Evolutionary conservation across 2,888 invertebrate genomes (phyloP).

Genomic region (Vannuccia rotundouncinata): DNA sequence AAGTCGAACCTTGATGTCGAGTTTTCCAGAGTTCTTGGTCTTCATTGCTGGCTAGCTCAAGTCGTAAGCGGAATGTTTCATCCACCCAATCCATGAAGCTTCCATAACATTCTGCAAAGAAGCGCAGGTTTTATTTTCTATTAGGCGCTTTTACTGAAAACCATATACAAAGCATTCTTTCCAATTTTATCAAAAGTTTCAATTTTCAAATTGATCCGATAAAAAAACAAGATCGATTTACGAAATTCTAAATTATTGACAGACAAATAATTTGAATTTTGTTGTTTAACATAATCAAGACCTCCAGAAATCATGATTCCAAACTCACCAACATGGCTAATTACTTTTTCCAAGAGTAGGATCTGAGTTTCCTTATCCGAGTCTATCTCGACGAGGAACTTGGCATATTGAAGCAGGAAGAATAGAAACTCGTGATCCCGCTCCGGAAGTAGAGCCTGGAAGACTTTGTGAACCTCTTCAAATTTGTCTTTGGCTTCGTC

Average conservation of each 20-base stretch:
- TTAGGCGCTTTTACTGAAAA: too few relatives aligned
- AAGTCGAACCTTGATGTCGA: background rate
- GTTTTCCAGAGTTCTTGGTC: background rate
- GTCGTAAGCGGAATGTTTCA: background rate
- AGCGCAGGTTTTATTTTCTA: too few relatives aligned
- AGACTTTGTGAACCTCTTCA: background rate
- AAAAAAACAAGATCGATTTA: too few relatives aligned
- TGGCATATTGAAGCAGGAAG: constrained; percentile 1
- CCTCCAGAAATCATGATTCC: too few relatives aligned
- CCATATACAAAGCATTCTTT: too few relatives aligned
- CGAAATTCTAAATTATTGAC: too few relatives aligned
- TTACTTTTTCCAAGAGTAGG: background rate
- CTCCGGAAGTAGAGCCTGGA: background rate
- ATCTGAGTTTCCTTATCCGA: background rate
- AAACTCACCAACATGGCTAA: background rate
- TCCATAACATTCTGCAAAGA: constrained; percentile 1
- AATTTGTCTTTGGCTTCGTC: background rate
- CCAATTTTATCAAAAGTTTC: too few relatives aligned
- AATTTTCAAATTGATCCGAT: too few relatives aligned
- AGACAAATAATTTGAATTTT: too few relatives aligned
- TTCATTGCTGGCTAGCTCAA: background rate
- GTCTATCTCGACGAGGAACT: background rate
- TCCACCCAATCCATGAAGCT: background rate
- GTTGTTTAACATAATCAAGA: too few relatives aligned
- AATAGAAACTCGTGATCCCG: constrained; percentile 4